A percentile compares a stretch with the other conserved stretches of the same genome.
These are phyloP conservation scores for Poecilia latipinna DNA, from an alignment of 2,113 vertebrate species.

Conservation along the genomic window DNA sequence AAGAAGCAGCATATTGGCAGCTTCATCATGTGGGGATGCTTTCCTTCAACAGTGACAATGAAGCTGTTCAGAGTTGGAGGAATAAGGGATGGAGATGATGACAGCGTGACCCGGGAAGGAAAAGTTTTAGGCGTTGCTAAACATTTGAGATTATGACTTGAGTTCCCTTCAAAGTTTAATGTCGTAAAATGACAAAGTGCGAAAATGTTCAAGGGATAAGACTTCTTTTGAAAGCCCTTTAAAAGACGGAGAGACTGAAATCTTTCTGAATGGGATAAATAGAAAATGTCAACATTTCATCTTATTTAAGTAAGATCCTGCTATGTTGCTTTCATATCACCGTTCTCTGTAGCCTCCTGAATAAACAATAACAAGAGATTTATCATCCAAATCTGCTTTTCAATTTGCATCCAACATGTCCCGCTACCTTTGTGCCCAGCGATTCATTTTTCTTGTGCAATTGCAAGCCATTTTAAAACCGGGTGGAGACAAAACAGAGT, in stretches of 20 bases:
- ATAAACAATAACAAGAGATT: not conserved
- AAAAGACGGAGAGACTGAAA: not conserved
- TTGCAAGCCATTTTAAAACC: slow-evolving; percentile 53
- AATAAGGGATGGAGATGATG: too few species aligned
- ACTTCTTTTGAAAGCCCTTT: not conserved
- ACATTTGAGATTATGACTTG: too few species aligned
- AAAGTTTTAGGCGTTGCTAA: too few species aligned
- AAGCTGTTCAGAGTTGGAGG: too few species aligned
- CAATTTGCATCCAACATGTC: slow-evolving; percentile 6
- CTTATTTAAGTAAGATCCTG: not conserved
- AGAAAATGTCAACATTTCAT: not conserved
- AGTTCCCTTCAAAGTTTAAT: too few species aligned
- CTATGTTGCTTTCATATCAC: not conserved
- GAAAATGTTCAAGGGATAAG: not conserved
- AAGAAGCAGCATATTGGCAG: too few species aligned
- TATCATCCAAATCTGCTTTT: not conserved
- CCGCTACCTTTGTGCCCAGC: slow-evolving; percentile 13
- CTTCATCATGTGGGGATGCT: too few species aligned
- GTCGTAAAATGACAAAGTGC: too few species aligned
- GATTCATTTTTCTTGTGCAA: slow-evolving; percentile 39
- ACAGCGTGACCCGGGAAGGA: too few species aligned
- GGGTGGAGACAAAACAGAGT: slow-evolving; percentile 57
- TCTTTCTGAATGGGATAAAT: not conserved
- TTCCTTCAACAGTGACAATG: too few species aligned
- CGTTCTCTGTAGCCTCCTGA: too few species aligned